Evolutionary conservation across 2,113 vertebrate species (phyloP), one percentile per base, ranked within the genome.

Genomic region (Reinhardtius hippoglossoides): DNA sequence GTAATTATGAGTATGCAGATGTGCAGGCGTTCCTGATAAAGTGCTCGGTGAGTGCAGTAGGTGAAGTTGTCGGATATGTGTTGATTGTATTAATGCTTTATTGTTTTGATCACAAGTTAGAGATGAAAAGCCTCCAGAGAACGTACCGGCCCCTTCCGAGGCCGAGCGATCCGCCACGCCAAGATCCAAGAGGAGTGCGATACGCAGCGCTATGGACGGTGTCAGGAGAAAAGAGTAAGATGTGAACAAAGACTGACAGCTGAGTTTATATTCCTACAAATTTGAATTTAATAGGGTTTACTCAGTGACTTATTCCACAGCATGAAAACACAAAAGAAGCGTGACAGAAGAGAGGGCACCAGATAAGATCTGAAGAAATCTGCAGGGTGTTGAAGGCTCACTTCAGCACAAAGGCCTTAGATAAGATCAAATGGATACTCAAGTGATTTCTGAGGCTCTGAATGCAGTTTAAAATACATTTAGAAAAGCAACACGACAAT

Each of bases 181-280:
- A 3, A 86, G 80, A 80, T 93, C 92, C 54, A 84, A 76, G 67
- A 88, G 83, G 84, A 94, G 85, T 65, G 91, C 88, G 31, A 87
- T 94, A 35, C 94, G 92, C 56, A 88, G 66, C 35, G 27, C 88
- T 14, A 83, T 94, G 70, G 86, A 92, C 9, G 90, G 88, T 1
- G 91, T 87, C 64, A 95, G 75, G 85, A 96, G 91, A 80, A 96
- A 95, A 84, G 95, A 96, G 97, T 98, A 91, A 95, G 83, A 4
- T 37, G 14, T 44, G 13, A 48, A 57, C 15, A 54, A 0, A 20
- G 13, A 52, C 1, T 14, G 50, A 27, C 21, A 10, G 10, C 63
- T 37, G 23, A 5, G 10, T 23, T 10, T 5, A 70, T 31, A 12
- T 18, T 23, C 24, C 62, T 42, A 13, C 40, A 10, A 42, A 42